phyloP scores from a whole-genome alignment of 1,140 invertebrate species.

The Apis laboriosa region DNA sequence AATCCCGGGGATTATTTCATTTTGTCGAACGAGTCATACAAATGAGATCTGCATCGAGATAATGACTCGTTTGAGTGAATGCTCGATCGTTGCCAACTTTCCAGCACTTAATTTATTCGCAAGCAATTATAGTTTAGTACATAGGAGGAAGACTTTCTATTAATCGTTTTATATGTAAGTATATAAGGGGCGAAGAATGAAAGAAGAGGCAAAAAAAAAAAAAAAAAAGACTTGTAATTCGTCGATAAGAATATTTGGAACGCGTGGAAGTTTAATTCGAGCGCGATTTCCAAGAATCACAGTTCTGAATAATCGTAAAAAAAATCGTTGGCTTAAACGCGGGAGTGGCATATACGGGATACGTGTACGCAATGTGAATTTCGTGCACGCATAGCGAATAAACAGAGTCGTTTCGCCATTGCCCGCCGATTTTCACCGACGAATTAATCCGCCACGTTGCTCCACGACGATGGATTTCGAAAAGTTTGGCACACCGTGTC shows the following conservation, averaged over 20 bases:
- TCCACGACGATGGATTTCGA: not conserved
- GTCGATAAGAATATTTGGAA: not conserved
- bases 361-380: constrained; percentile 29
- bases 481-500: not conserved
- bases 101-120: too few species aligned
- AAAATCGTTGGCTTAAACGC: constrained; percentile 15
- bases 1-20: not conserved
- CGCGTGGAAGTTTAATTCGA: not conserved
- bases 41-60: not conserved
- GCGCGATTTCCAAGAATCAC: constrained; percentile 3
- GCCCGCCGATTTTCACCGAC: constrained; percentile 13
- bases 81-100: not conserved
- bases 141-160: not conserved
- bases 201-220: not conserved
- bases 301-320: constrained; percentile 33
- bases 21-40: constrained; percentile 12
- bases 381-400: constrained; percentile 23
- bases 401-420: constrained; percentile 20
- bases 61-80: not conserved
- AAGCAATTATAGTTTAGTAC: too few species aligned
- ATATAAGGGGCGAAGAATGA: not conserved
- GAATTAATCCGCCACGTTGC: constrained; percentile 3
- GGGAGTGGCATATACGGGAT: constrained; percentile 21
- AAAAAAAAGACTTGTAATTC: not conserved
- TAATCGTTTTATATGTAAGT: too few species aligned